Percentiles rank a stretch among this genome's conserved stretches.
Conservation (phyloP, 2,888 invertebrate genomes). For the Odiellus spinosus region DNA sequence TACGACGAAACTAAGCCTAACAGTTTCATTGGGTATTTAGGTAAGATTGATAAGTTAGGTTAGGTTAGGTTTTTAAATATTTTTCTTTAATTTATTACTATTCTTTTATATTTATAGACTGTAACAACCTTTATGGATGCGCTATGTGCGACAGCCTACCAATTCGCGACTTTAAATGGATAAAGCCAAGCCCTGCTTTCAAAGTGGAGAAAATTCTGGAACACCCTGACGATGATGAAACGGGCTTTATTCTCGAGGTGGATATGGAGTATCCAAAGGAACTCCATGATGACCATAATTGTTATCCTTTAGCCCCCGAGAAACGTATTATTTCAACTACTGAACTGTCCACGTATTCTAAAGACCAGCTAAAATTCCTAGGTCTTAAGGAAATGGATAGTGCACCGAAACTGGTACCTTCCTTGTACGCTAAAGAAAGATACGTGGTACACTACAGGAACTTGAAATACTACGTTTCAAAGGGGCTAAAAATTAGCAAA, state of each 20-base stretch:
- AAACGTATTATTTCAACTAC: background rate
- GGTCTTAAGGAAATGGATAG: too few species aligned
- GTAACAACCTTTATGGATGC: constrained; percentile 7
- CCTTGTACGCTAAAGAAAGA: constrained; percentile 18
- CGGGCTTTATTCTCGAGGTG: constrained; percentile 13
- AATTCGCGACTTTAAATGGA: constrained; percentile 5
- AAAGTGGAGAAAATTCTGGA: too few species aligned
- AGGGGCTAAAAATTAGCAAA: constrained; percentile 19
- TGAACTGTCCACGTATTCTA: constrained; percentile 1
- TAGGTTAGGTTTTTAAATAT: too few species aligned
- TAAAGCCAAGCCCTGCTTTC: too few species aligned
- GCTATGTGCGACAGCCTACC: constrained; percentile 4
- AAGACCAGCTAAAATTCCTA: too few species aligned
- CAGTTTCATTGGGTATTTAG: constrained; percentile 6
- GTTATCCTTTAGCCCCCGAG: constrained; percentile 11
- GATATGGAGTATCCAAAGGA: constrained; percentile 10
- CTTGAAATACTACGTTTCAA: constrained; percentile 16
- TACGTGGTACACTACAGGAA: constrained; percentile 21
- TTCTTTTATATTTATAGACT: background rate
- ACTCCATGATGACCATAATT: constrained; percentile 6
- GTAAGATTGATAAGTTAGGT: too few species aligned
- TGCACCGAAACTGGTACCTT: constrained; percentile 18
- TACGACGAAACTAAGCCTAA: background rate
- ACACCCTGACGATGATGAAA: too few species aligned
- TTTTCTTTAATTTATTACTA: too few species aligned